Conservation (phyloP, 2,797 vertebrate genomes). For the Lycodopsis pacificus region DNA sequence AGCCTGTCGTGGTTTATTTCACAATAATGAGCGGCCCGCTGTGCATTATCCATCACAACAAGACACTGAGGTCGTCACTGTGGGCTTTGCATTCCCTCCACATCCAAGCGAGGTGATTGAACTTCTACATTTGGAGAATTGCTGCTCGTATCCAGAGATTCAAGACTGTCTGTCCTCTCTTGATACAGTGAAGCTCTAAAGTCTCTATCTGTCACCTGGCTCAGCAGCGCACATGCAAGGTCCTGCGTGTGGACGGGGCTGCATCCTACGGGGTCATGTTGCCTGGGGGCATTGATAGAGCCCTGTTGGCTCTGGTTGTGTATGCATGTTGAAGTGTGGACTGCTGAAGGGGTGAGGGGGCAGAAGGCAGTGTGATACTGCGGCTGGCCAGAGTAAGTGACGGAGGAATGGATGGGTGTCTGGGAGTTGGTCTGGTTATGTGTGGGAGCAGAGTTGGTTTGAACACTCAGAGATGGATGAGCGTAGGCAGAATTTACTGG, state of each 20-base stretch:
- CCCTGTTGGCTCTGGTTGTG: conserved; percentile 49
- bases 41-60: background rate
- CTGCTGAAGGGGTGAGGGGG: conserved; percentile 61
- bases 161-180: conserved; percentile 42
- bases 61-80: conserved; percentile 21
- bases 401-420: conserved; percentile 72
- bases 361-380: conserved; percentile 74
- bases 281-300: conserved; percentile 58
- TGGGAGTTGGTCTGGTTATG: conserved; percentile 57
- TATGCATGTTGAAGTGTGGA: conserved; percentile 47
- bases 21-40: background rate
- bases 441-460: conserved; percentile 61
- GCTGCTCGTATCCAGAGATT: conserved; percentile 23
- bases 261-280: conserved; percentile 71
- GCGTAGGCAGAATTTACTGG: conserved; percentile 68
- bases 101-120: conserved; percentile 40
- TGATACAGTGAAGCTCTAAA: conserved; percentile 36
- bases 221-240: conserved; percentile 34
- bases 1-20: background rate
- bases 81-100: conserved; percentile 38
- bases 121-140: conserved; percentile 32
- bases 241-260: conserved; percentile 62
- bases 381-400: conserved; percentile 64
- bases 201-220: conserved; percentile 45
- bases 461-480: conserved; percentile 66